A percentile compares a stretch with the other conserved stretches of the same genome.
Evolutionary conservation across 2,888 invertebrate genomes (phyloP).

Genomic region (Beris chalybata): DNA sequence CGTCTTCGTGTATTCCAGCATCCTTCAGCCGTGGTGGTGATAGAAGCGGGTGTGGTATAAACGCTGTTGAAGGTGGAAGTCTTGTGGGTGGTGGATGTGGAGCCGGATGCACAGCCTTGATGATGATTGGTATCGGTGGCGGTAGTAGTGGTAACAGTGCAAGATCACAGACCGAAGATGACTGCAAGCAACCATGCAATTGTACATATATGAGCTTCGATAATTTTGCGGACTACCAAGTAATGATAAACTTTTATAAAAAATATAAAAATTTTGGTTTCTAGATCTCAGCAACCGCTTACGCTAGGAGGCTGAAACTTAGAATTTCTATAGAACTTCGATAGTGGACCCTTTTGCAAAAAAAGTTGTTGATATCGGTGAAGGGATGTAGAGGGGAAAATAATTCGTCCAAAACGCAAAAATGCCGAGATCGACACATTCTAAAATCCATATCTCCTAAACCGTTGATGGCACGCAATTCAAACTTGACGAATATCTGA

Average conservation of each 20-base stretch:
- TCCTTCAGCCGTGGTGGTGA: constrained; percentile 6
- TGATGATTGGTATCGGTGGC: constrained; percentile 22
- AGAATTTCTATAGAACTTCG: too few relatives aligned
- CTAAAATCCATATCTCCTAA: too few relatives aligned
- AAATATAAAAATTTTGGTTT: too few relatives aligned
- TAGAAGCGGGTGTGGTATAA: constrained; percentile 1
- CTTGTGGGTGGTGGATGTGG: constrained; percentile 30
- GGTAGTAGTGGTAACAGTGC: constrained; percentile 15
- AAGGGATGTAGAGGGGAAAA: too few relatives aligned
- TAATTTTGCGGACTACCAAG: constrained; percentile 28
- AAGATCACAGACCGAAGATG: constrained; percentile 22
- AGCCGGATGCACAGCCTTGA: constrained; percentile 29
- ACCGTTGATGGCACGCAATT: too few relatives aligned
- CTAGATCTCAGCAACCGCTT: too few relatives aligned
- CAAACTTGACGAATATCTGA: too few relatives aligned
- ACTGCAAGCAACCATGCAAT: constrained; percentile 25
- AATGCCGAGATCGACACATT: too few relatives aligned
- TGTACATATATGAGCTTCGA: constrained; percentile 28
- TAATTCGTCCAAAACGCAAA: too few relatives aligned
- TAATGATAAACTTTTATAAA: constrained; percentile 11
- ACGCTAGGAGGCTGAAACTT: too few relatives aligned
- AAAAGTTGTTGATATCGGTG: too few relatives aligned
- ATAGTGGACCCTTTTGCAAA: too few relatives aligned
- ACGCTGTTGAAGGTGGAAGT: constrained; percentile 19
- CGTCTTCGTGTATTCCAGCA: constrained; percentile 24